Evolutionary conservation across 1,140 invertebrate species (phyloP).

Genomic region (Choristoneura fumiferana): DNA sequence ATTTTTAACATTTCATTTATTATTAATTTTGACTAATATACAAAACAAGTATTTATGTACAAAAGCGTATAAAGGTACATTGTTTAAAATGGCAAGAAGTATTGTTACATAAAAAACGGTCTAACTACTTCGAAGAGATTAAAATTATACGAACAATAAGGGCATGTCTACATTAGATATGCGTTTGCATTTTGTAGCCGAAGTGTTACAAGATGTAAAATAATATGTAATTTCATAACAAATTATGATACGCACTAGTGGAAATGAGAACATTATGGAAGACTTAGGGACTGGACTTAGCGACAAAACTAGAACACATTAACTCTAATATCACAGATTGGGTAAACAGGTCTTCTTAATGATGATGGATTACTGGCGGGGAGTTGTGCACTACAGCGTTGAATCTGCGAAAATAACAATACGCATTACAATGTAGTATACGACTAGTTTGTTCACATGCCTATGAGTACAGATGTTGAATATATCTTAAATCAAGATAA

Average conservation of each 20-base stretch:
- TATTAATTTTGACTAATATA: conserved; percentile 9
- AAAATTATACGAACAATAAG: conserved; percentile 5
- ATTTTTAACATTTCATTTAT: conserved; percentile 5
- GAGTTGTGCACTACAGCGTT: conserved; percentile 71
- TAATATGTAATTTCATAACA: conserved; percentile 15
- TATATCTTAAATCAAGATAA: neutral
- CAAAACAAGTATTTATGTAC: conserved; percentile 7
- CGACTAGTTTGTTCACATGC: neutral
- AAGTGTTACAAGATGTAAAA: conserved; percentile 11
- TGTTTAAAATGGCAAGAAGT: neutral
- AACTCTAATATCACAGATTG: conserved; percentile 68
- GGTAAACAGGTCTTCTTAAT: conserved; percentile 47
- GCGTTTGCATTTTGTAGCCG: neutral
- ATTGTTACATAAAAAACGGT: neutral
- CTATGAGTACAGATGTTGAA: too few relatives aligned
- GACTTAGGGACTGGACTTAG: conserved; percentile 10
- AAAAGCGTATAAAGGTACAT: neutral
- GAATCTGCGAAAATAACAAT: conserved; percentile 57
- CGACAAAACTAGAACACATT: conserved; percentile 37
- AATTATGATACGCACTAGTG: conserved; percentile 13
- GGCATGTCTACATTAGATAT: conserved; percentile 6
- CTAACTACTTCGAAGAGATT: neutral
- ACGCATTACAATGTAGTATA: conserved; percentile 6
- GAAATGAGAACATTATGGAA: conserved; percentile 13
- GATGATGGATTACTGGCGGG: conserved; percentile 69